Conservation (phyloP, 2,797 vertebrate genomes). For the Darevskia nairensis region DNA sequence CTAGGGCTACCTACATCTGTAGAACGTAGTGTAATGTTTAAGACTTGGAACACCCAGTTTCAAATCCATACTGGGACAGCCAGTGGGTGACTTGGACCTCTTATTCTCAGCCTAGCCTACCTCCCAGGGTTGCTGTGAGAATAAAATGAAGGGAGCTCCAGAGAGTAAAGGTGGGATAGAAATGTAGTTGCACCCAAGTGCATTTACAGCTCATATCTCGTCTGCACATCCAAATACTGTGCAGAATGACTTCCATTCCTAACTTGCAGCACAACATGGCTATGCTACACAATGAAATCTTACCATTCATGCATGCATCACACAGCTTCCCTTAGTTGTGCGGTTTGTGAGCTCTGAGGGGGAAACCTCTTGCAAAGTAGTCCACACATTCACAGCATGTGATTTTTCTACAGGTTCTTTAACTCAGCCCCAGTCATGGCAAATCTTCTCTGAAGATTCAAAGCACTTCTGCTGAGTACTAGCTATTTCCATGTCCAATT, state of each 20-base stretch:
- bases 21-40: not conserved
- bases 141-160: too few relatives aligned
- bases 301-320: not conserved
- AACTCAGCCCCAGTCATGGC: slow-evolving; percentile 5
- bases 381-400: not conserved
- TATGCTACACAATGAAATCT: not conserved
- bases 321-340: not conserved
- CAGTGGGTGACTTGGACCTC: too few relatives aligned
- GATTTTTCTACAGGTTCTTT: slow-evolving; percentile 32
- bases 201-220: not conserved
- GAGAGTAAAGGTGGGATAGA: not conserved
- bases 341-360: slow-evolving; percentile 7
- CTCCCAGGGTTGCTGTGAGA: too few relatives aligned
- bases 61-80: not conserved
- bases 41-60: not conserved
- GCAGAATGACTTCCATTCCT: not conserved
- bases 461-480: not conserved
- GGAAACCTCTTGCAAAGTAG: not conserved
- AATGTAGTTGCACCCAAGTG: not conserved
- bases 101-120: too few relatives aligned
- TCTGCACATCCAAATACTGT: not conserved
- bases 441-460: not conserved
- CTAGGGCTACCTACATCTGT: not conserved
- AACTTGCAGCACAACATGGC: not conserved
- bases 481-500: slow-evolving; percentile 4